Conservation (phyloP, 2,797 vertebrate species). For the Hippopotamyrus pictus region DNA sequence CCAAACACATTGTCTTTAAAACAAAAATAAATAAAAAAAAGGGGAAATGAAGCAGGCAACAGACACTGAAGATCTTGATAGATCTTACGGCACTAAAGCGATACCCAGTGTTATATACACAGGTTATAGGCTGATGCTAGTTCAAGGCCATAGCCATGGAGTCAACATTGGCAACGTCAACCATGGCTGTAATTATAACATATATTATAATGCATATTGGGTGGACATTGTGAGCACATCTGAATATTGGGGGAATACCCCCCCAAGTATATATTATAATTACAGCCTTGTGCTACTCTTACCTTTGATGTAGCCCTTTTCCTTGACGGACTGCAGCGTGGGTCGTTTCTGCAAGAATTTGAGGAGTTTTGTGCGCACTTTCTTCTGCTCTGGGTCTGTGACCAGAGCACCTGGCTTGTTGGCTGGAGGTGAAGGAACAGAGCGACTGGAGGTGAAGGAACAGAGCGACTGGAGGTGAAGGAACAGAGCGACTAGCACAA, state of each 20-base stretch:
- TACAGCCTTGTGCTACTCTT: not conserved
- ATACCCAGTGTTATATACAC: not conserved
- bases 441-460: not conserved
- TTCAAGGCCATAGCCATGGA: not conserved
- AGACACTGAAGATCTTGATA: not conserved
- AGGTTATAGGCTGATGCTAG: not conserved
- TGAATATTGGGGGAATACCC: not conserved
- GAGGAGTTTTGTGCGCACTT: constrained; percentile 77
- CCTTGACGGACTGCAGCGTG: constrained; percentile 82
- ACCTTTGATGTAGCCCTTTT: constrained; percentile 86
- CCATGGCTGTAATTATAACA: not conserved
- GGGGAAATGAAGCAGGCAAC: not conserved
- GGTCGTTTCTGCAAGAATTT: constrained; percentile 86
- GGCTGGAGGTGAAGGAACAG: constrained; percentile 19
- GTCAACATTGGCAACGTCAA: not conserved
- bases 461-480: too few relatives aligned
- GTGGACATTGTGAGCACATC: not conserved
- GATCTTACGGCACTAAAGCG: not conserved
- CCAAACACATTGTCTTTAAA: constrained; percentile 84
- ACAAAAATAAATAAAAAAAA: not conserved
- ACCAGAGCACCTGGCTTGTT: constrained; percentile 33
- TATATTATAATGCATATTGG: not conserved
- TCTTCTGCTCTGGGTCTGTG: constrained; percentile 68
- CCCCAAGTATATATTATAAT: not conserved
- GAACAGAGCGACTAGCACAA: too few relatives aligned